Evolutionary conservation across 2,113 vertebrate species (phyloP).

Genomic region (Datnioides undecimradiatus): DNA sequence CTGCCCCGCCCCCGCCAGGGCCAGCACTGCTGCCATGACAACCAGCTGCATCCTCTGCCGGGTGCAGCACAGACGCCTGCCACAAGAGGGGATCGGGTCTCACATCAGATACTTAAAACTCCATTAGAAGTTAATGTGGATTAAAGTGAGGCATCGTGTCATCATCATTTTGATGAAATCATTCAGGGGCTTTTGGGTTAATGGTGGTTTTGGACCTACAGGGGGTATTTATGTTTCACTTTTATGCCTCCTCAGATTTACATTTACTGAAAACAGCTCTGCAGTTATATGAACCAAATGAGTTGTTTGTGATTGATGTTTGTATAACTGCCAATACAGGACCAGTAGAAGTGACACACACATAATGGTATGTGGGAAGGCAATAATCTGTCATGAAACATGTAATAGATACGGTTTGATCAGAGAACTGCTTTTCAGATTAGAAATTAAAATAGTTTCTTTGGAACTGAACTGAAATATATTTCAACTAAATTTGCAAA

Average conservation of each 20-base stretch:
- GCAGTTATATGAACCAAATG: neutral
- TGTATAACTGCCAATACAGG: too few species aligned
- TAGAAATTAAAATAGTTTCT: neutral
- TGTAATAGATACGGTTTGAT: neutral
- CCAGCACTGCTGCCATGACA: conserved; percentile 85
- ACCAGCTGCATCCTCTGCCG: conserved; percentile 79
- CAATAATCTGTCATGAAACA: neutral
- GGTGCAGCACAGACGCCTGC: conserved; percentile 51
- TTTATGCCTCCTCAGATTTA: neutral
- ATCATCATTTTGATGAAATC: neutral
- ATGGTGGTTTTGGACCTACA: neutral
- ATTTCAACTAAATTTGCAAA: neutral
- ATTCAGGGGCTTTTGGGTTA: neutral
- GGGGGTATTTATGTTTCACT: neutral
- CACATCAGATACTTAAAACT: neutral
- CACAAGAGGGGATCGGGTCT: conserved; percentile 40
- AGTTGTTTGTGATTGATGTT: neutral
- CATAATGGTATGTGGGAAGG: too few species aligned
- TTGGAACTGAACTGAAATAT: neutral
- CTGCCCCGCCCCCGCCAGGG: conserved; percentile 74
- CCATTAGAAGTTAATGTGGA: neutral
- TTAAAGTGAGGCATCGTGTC: neutral
- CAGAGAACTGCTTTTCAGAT: too few species aligned
- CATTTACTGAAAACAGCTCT: neutral
- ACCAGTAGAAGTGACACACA: too few species aligned